Base-by-base conservation (phyloP, 2,113 vertebrate genomes). In the Phycodurus eques region DNA sequence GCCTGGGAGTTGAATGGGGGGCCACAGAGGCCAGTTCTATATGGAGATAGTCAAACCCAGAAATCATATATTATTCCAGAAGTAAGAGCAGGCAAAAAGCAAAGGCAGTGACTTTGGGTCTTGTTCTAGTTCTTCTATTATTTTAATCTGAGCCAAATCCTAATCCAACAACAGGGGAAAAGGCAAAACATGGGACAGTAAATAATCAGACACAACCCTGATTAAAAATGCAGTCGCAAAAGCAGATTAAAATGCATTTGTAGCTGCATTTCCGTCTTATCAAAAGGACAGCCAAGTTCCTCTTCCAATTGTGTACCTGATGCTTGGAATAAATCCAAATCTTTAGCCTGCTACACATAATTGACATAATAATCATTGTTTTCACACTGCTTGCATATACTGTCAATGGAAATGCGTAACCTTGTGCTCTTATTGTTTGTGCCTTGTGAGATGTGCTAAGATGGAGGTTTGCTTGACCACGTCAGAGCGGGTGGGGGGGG, bases 141-240 rank as follows among this genome's bases (percentile, higher is more conserved):
- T 70, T 72, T 83, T 75, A 65, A 73, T 73, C 66, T 72, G 62
- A 57, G 63, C 61, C 63, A 78, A 74, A 75, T 8, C 46, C 63
- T 73, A 76, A 76, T 71, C 75, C 27, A 70, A 51, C 68, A 70
- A 68, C 66, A 39, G 31, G 8, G 31, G 49, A 39, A 39, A 53
- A 35, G 46, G 20, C 46, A 67, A 56, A 68, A 12, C 22, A 62
- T 3, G 67, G 75, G 75, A 61, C 65, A 56, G 17, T 64, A 46
- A 66, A 17, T 68, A 19, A 43, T 8, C 14, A 2, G 49, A 69
- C 61, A 22, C 31, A 46, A n/a, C 42, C 39, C 47, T 49, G 12
- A 35, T 63, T 65, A 51, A 57, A 74, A 70, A 60, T 59, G 56
- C 17, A 44, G 20, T 53, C 51, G 9, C 4, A 56, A 27, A 74